Conservation (phyloP, 2,797 vertebrate species). For the Gallirallus australis region DNA sequence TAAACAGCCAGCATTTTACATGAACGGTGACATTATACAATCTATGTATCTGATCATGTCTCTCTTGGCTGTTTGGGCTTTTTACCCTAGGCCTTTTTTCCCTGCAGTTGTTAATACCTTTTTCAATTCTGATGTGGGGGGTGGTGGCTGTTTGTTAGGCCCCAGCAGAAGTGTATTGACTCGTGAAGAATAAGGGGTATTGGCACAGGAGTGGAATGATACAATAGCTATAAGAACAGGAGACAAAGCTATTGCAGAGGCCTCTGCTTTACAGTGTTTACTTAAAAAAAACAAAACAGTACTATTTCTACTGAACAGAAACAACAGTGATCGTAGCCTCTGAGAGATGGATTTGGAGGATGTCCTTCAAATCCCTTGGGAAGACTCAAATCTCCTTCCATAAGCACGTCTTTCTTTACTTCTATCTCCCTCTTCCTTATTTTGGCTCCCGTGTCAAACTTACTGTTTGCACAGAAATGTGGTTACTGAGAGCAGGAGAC, state of each 20-base stretch:
- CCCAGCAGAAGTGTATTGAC: background rate
- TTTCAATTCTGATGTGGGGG: background rate
- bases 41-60: background rate
- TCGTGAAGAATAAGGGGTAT: background rate
- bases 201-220: background rate
- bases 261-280: background rate
- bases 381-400: background rate
- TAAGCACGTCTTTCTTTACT: background rate
- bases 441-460: background rate
- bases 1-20: background rate
- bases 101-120: background rate
- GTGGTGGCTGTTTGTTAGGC: background rate
- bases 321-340: background rate
- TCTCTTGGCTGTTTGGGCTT: background rate
- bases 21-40: background rate
- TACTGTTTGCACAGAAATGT: background rate
- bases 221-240: background rate
- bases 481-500: background rate
- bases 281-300: background rate
- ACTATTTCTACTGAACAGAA: background rate
- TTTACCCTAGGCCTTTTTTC: background rate
- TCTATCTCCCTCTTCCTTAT: background rate
- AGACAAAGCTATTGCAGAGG: background rate
- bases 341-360: background rate
- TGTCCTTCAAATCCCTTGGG: background rate